phyloP scores from a whole-genome alignment of 2,113 vertebrate species.

The Saimiri boliviensis region DNA sequence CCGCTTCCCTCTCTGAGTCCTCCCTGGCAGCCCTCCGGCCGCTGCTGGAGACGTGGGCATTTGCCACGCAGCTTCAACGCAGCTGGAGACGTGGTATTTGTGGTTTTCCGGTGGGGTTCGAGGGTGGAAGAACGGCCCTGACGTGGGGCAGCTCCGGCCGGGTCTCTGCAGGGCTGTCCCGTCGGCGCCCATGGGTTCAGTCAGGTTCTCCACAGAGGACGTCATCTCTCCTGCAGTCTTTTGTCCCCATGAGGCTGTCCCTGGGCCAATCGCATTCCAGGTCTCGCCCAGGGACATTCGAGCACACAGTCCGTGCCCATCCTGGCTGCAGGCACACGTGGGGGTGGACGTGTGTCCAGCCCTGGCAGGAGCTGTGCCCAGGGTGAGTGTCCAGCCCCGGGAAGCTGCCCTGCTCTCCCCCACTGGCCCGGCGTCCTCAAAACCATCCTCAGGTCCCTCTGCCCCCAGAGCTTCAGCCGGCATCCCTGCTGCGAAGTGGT shows the following conservation, averaged over 20 bases:
- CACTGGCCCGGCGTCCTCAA: neutral
- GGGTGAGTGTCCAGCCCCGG: neutral
- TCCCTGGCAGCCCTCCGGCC: accelerated
- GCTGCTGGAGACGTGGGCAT: neutral
- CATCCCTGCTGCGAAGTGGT: accelerated
- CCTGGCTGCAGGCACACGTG: accelerated
- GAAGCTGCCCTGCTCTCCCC: neutral
- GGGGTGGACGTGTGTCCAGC: accelerated
- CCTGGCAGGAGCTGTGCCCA: too few relatives aligned
- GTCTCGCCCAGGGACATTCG: neutral
- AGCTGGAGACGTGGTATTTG: accelerated
- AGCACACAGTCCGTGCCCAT: accelerated
- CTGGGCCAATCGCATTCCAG: too few relatives aligned
- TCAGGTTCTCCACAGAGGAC: accelerated
- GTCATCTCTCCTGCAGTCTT: accelerated
- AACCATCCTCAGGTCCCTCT: neutral
- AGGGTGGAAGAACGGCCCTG: accelerated
- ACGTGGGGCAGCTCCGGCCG: accelerated
- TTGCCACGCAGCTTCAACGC: accelerated
- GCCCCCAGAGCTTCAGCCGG: neutral
- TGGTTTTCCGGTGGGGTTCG: accelerated
- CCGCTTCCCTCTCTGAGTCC: accelerated
- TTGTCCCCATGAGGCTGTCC: accelerated
- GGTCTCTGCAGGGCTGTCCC: neutral
- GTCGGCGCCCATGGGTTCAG: accelerated